Percentiles rank a stretch among this genome's conserved stretches.
These are phyloP conservation scores for Lucilia cuprina DNA, from an alignment of 1,140 invertebrate species.

Conservation along the genomic window DNA sequence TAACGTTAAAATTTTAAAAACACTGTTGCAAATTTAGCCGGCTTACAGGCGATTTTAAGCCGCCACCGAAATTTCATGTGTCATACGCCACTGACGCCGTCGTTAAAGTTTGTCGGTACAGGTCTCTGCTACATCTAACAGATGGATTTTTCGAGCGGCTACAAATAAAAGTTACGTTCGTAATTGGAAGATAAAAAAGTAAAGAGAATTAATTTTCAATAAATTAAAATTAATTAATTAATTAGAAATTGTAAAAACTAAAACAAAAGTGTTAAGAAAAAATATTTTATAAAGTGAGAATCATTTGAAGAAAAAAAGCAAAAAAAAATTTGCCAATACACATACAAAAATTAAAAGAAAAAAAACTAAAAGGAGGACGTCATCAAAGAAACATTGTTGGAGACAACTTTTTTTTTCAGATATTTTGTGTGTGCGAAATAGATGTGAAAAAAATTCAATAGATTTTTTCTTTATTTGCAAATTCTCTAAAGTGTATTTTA, in stretches of 20 bases:
- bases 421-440: not conserved
- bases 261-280: not conserved
- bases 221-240: conserved; percentile 5
- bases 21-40: no score
- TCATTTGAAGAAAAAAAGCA: not conserved
- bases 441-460: not conserved
- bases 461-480: not conserved
- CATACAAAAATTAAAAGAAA: not conserved
- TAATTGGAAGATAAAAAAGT: conserved; percentile 27
- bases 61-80: no score
- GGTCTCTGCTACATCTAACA: no score
- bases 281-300: not conserved
- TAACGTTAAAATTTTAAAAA: no score
- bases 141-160: conserved; percentile 28
- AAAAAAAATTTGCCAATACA: not conserved
- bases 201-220: not conserved
- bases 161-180: conserved; percentile 12
- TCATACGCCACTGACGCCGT: no score
- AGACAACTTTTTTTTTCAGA: conserved; percentile 4
- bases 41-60: no score
- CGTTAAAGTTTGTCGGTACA: no score
- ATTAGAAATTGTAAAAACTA: not conserved
- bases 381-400: conserved; percentile 8
- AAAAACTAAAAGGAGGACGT: not conserved
- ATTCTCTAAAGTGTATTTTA: not conserved